Evolutionary conservation across 2,113 vertebrate species (phyloP).

Genomic region (Microtus ochrogaster): DNA sequence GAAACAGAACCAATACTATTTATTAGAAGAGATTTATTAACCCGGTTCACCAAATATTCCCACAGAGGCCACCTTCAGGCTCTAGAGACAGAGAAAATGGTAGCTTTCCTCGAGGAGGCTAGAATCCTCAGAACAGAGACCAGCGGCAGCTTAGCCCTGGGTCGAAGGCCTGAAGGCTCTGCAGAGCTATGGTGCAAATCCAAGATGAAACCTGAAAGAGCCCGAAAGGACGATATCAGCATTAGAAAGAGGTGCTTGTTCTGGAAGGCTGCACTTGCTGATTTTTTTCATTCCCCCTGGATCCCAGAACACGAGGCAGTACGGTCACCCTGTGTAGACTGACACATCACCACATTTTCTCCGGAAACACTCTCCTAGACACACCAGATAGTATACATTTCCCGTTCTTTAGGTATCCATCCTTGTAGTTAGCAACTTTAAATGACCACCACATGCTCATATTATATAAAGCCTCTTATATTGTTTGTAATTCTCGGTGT

Average conservation of each 20-base stretch:
- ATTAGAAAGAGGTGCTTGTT: background rate
- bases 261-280: rapidly evolving
- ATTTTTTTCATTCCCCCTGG: too few species aligned
- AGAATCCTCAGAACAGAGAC: background rate
- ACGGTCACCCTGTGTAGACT: too few species aligned
- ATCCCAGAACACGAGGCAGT: background rate
- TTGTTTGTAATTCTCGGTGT: background rate
- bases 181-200: background rate
- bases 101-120: background rate
- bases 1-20: background rate
- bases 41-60: background rate
- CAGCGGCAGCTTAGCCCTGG: background rate
- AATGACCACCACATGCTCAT: background rate
- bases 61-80: background rate
- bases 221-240: rapidly evolving
- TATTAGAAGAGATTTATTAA: background rate
- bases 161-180: background rate
- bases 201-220: background rate
- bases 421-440: background rate
- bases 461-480: background rate
- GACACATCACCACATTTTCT: background rate
- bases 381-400: background rate
- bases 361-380: background rate
- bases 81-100: background rate
- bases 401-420: too few species aligned